These are phyloP conservation scores for Synanthedon formicaeformis DNA, from an alignment of 2,888 invertebrate species.

Conservation along the genomic window DNA sequence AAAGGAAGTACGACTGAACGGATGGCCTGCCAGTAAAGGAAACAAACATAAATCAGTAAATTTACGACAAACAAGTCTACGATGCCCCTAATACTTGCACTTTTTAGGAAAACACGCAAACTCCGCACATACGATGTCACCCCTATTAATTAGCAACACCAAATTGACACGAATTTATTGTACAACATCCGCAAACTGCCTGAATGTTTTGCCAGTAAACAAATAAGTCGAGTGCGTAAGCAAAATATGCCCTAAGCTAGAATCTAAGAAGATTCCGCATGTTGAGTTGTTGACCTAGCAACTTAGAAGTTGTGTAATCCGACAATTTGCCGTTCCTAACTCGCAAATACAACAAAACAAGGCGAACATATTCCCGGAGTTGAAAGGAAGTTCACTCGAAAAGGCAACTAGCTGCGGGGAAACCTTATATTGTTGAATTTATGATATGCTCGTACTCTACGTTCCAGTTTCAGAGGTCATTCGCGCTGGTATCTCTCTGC, in stretches of 20 bases:
- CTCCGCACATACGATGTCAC: no score
- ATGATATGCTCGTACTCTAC: constrained; percentile 48
- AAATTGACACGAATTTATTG: no score
- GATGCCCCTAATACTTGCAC: background rate
- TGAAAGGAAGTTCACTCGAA: constrained; percentile 62
- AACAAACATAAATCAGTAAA: constrained; percentile 57
- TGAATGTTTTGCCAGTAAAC: constrained; percentile 38
- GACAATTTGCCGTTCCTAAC: constrained; percentile 62
- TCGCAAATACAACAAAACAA: constrained; percentile 66
- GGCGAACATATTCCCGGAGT: constrained; percentile 57
- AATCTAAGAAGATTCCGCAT: constrained; percentile 46
- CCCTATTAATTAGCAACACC: no score
- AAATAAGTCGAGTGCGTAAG: constrained; percentile 39
- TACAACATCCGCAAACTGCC: constrained; percentile 7
- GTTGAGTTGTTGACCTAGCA: constrained; percentile 62
- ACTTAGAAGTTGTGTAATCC: constrained; percentile 65
- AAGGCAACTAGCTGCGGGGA: constrained; percentile 59
- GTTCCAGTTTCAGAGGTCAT: constrained; percentile 50
- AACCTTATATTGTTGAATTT: constrained; percentile 63
- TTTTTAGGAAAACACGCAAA: background rate
- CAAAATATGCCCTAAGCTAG: constrained; percentile 32
- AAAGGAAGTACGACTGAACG: constrained; percentile 51
- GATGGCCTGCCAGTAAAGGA: constrained; percentile 43
- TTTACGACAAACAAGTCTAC: constrained; percentile 43
- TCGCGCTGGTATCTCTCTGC: constrained; percentile 36